Evolutionary conservation across 2,888 invertebrate species (phyloP).

Genomic region (Lucinisca nassula): DNA sequence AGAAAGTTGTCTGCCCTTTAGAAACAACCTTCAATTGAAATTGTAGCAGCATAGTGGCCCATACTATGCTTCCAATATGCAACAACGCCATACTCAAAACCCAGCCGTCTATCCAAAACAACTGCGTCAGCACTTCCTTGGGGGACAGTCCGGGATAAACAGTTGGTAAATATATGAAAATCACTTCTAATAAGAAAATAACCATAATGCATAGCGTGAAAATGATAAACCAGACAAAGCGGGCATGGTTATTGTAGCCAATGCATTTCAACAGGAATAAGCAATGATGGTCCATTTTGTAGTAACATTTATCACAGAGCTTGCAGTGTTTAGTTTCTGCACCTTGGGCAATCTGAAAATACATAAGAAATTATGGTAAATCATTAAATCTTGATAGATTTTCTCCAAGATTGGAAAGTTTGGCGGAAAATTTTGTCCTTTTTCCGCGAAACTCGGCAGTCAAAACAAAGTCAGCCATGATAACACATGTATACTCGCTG

Average conservation of each 20-base stretch:
- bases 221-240: constrained; percentile 84
- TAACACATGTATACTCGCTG: too few species aligned
- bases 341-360: constrained; percentile 79
- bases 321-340: constrained; percentile 85
- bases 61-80: constrained; percentile 80
- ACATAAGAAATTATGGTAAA: background rate
- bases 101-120: constrained; percentile 80
- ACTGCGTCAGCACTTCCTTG: constrained; percentile 57
- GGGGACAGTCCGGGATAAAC: constrained; percentile 50
- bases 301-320: constrained; percentile 85
- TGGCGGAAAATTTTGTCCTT: too few species aligned
- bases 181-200: constrained; percentile 73
- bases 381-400: too few species aligned
- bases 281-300: constrained; percentile 87
- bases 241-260: constrained; percentile 83
- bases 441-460: too few species aligned
- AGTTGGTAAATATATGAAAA: constrained; percentile 54
- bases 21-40: constrained; percentile 82
- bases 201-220: constrained; percentile 76
- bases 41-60: constrained; percentile 80
- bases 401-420: too few species aligned
- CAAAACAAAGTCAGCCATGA: too few species aligned
- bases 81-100: constrained; percentile 78
- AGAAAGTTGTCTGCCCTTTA: constrained; percentile 81
- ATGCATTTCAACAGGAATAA: constrained; percentile 86